Evolutionary conservation across 2,797 vertebrate genomes (phyloP).

Genomic region (Eulemur rubriventer): DNA sequence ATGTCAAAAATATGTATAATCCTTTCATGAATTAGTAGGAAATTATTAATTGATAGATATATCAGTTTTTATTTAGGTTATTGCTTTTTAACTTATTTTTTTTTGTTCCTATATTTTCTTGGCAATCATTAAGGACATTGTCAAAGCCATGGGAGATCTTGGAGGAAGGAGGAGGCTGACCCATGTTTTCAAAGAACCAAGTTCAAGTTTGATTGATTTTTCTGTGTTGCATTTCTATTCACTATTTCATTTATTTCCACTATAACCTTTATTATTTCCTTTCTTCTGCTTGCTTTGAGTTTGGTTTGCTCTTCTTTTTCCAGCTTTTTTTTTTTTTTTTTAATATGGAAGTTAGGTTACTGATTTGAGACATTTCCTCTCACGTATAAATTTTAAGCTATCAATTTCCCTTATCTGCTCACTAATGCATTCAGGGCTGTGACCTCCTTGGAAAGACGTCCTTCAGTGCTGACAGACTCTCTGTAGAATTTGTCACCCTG

Average conservation of each 20-base stretch:
- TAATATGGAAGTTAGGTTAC: background rate
- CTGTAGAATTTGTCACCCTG: background rate
- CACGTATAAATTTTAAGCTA: background rate
- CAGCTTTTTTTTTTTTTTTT: background rate
- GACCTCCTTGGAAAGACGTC: slow-evolving; percentile 84
- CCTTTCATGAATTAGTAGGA: background rate
- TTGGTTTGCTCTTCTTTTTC: background rate
- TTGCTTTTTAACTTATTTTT: background rate
- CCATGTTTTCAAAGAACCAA: background rate
- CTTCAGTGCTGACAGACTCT: background rate
- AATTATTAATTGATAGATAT: background rate
- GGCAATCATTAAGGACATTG: background rate
- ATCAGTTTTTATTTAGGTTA: background rate
- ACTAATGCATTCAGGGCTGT: slow-evolving; percentile 85
- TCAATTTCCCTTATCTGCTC: slow-evolving; percentile 56
- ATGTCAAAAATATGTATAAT: background rate
- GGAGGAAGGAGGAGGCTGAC: background rate
- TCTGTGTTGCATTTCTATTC: background rate
- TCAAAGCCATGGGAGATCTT: no score
- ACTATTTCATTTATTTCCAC: background rate
- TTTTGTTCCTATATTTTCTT: background rate
- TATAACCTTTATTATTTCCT: background rate
- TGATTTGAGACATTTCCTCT: background rate
- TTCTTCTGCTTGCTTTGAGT: background rate
- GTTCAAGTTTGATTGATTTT: background rate